A percentile compares a stretch with the other conserved stretches of the same genome.
These are phyloP conservation scores for Xyliphius kryptos DNA, from an alignment of 2,113 vertebrate genomes.

Conservation along the genomic window DNA sequence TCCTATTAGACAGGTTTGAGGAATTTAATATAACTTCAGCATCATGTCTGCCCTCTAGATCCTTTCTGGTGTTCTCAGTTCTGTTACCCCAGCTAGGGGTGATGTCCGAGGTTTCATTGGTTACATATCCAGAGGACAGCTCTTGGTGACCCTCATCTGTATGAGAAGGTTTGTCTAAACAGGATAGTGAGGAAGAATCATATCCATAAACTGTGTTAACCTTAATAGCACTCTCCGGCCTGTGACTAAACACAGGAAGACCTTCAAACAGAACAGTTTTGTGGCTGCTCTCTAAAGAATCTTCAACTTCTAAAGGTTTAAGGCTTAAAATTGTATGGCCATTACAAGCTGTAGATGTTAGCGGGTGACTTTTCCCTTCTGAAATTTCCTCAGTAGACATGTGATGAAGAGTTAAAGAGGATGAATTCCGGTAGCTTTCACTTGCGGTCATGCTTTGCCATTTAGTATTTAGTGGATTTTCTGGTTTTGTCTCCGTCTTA, in stretches of 20 bases:
- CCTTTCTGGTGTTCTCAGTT: conserved; percentile 7
- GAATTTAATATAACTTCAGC: conserved; percentile 42
- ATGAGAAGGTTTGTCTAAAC: conserved; percentile 10
- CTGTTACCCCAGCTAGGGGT: conserved; percentile 7
- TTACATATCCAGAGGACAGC: conserved; percentile 51
- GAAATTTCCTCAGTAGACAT: conserved; percentile 14
- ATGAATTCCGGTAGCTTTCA: conserved; percentile 18
- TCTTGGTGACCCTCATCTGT: conserved; percentile 39
- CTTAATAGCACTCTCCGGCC: background rate
- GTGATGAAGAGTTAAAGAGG: background rate
- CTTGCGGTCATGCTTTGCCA: too few species aligned
- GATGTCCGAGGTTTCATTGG: conserved; percentile 42
- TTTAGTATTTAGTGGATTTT: conserved; percentile 15
- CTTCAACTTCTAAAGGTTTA: conserved; percentile 29
- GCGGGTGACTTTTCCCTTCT: conserved; percentile 2
- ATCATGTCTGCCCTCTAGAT: background rate
- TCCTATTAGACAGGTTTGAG: conserved; percentile 39
- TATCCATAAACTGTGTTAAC: background rate
- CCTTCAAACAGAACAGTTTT: conserved; percentile 29
- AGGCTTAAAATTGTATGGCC: conserved; percentile 30
- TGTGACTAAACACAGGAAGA: conserved; percentile 1
- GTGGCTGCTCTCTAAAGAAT: conserved; percentile 6
- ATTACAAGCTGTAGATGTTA: conserved; percentile 45
- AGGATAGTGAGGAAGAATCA: background rate
- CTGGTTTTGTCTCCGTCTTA: conserved; percentile 36